A percentile compares a stretch with the other conserved stretches of the same genome.
Evolutionary conservation across 2,113 vertebrate species (phyloP).

Genomic region (Pycnonotus jocosus): DNA sequence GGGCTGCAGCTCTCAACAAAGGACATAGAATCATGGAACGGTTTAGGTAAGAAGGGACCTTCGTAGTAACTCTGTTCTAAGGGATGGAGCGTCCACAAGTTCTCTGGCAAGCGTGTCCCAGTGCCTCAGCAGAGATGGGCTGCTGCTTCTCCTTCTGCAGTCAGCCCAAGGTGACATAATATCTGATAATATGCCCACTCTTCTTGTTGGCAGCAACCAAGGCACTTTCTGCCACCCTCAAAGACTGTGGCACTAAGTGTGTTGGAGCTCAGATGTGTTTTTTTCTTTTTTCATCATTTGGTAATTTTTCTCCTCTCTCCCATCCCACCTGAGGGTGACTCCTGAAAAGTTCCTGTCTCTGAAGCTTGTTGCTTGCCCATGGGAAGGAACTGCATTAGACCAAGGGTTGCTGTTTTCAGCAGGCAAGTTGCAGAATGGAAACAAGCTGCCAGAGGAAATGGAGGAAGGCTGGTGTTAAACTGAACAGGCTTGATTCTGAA

Average conservation of each 20-base stretch:
- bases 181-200: neutral
- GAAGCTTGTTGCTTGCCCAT: neutral
- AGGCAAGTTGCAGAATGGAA: neutral
- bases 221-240: neutral
- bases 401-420: neutral
- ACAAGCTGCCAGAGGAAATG: neutral
- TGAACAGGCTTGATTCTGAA: neutral
- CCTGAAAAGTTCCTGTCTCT: neutral
- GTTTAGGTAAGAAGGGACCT: neutral
- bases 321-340: neutral
- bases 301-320: neutral
- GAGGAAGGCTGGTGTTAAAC: neutral
- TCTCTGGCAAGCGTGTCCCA: neutral
- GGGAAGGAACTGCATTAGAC: neutral
- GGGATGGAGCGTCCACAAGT: neutral
- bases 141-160: neutral
- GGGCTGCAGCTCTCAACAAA: neutral
- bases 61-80: neutral
- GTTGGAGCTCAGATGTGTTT: neutral
- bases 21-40: neutral
- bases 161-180: neutral
- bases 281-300: neutral
- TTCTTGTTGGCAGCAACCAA: neutral
- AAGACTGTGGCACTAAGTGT: neutral
- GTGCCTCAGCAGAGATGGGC: neutral